phyloP scores from a whole-genome alignment of 2,888 invertebrate species.

The Catocala fraxini region DNA sequence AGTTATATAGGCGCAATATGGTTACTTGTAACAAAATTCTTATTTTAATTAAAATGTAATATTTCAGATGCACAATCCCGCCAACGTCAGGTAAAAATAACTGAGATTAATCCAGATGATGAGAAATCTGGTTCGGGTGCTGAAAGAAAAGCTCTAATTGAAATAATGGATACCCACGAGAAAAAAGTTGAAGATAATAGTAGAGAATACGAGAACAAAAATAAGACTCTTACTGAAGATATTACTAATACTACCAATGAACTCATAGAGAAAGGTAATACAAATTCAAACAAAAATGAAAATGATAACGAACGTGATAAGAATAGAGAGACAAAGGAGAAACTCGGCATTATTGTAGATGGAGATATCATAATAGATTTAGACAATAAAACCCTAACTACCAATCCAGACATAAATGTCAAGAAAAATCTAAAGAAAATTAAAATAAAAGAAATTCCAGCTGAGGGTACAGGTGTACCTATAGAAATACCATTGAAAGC shows the following conservation, averaged over 20 bases:
- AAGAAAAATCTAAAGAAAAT: constrained; percentile 54
- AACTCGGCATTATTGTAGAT: constrained; percentile 38
- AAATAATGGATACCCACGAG: constrained; percentile 66
- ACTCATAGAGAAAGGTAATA: constrained; percentile 38
- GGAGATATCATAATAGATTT: constrained; percentile 64
- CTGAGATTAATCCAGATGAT: constrained; percentile 53
- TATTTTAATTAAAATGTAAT: background rate
- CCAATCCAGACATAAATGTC: constrained; percentile 36
- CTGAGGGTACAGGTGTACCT: constrained; percentile 22
- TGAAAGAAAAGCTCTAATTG: constrained; percentile 69
- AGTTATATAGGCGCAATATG: too few species aligned
- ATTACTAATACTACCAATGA: constrained; percentile 39
- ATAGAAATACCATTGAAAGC: constrained; percentile 35
- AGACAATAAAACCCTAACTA: constrained; percentile 60
- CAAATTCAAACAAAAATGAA: constrained; percentile 7
- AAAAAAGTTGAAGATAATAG: constrained; percentile 43
- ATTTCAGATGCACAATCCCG: constrained; percentile 50
- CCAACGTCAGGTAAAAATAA: constrained; percentile 47
- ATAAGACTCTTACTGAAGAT: constrained; percentile 36
- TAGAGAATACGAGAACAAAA: constrained; percentile 27
- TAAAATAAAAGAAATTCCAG: constrained; percentile 54
- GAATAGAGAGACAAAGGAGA: constrained; percentile 6
- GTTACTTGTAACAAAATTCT: too few species aligned
- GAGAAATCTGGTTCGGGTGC: constrained; percentile 45
- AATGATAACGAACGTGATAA: background rate